Conservation (phyloP, 2,888 invertebrate genomes). For the Zhengitettix transpicula region DNA sequence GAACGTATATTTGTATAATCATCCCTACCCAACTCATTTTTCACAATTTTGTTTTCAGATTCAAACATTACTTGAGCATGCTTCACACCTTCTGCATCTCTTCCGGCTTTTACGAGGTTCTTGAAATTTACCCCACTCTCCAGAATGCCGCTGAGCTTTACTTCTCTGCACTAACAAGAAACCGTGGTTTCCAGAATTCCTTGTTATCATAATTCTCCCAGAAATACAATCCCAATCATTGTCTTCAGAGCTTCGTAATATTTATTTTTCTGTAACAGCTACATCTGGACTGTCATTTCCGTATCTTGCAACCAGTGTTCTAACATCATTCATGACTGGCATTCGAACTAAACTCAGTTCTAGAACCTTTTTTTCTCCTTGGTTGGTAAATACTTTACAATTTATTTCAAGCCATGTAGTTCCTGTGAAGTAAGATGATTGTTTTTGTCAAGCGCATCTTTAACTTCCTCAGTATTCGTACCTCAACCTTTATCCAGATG, state of each 20-base stretch:
- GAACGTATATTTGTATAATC: too few relatives aligned
- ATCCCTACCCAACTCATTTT: too few relatives aligned
- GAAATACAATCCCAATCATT: conserved; percentile 17
- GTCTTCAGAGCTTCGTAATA: conserved; percentile 34
- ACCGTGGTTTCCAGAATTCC: conserved; percentile 11
- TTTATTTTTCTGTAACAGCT: conserved; percentile 69
- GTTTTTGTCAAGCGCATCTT: conserved; percentile 24
- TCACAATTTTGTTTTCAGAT: too few relatives aligned
- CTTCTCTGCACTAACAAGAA: not conserved
- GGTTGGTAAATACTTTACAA: conserved; percentile 76
- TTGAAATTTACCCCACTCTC: not conserved
- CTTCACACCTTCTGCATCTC: conserved; percentile 79
- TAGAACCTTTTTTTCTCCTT: conserved; percentile 84
- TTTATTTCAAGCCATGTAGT: conserved; percentile 40
- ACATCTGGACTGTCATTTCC: conserved; percentile 67
- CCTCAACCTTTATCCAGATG: conserved; percentile 36
- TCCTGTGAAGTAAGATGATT: conserved; percentile 60
- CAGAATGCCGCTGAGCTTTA: not conserved
- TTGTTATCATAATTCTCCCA: conserved; percentile 7
- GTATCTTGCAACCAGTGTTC: too few relatives aligned
- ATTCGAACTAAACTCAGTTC: conserved; percentile 79
- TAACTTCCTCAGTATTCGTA: conserved; percentile 9
- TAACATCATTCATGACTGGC: conserved; percentile 77
- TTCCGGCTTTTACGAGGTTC: conserved; percentile 46
- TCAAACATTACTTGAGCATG: conserved; percentile 77